Evolutionary conservation across 92 coral and sea anemone genomes (phyloP), one percentile per base, ranked within the genome.

Genomic region (Meandrina meandrites): DNA sequence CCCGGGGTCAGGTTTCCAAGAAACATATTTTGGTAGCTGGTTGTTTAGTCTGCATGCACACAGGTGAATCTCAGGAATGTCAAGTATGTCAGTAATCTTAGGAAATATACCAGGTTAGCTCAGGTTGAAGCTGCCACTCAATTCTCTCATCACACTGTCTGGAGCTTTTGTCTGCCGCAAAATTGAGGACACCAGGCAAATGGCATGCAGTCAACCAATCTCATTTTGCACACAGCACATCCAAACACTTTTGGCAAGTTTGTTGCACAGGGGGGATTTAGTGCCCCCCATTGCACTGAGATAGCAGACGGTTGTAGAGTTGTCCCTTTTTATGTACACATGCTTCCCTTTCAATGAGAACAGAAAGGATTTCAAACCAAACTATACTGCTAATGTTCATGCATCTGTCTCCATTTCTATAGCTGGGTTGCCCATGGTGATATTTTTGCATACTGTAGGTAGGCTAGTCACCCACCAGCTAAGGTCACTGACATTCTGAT

Each of bases 1-100:
- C 53, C 86, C 91, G 67, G 91, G 91, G 84, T 88, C 93, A 45
- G 93, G 88, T 79, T n/a, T n/a, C n/a, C n/a, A n/a, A n/a, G n/a
- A n/a, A n/a, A n/a, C n/a, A n/a, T n/a, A n/a, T n/a, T n/a, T 57
- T 74, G 86, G 78, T n/a, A 87, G 50, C 34, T 90, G 93, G 35
- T 80, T 73, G 78, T 81, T 90, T 24, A 82, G 88, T 58, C 88
- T 76, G 48, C 69, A 86, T 42, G 88, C 90, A 86, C 76, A 80
- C 30, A 86, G 47, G 57, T 89, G 90, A 31, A 88, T 83, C 57
- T 88, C 88, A 57, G 90, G 91, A 32, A 74, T 56, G 27, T 90
- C 87, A 36, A 85, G 36, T 28, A 58, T 27, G 56, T 81, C 37
- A 27, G 77, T 81, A 12, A 89, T 64, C 81, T 64, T 34, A 14